Conservation (phyloP, 2,797 vertebrate genomes). For the Avahi laniger region DNA sequence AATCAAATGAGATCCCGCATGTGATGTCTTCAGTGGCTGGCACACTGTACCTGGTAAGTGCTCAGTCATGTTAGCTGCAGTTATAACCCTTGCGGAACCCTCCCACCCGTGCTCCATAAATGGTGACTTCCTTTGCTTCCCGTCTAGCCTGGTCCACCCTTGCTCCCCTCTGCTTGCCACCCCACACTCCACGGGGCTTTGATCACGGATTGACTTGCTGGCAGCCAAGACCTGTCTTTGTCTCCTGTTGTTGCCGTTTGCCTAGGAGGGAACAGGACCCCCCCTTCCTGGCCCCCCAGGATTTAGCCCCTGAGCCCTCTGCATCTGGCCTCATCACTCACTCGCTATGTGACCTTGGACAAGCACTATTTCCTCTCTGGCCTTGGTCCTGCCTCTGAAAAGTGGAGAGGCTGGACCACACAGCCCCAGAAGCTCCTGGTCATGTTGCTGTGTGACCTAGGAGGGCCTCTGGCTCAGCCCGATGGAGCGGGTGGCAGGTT, state of each 20-base stretch:
- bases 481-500: not conserved
- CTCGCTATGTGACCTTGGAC: conserved; percentile 43
- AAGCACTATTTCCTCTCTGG: not conserved
- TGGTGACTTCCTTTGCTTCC: not conserved
- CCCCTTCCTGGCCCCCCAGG: fast-evolving
- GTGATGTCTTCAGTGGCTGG: not conserved
- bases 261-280: not conserved
- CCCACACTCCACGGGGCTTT: not conserved
- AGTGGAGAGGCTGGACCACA: not conserved
- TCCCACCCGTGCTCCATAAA: not conserved
- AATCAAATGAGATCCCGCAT: not conserved
- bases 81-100: not conserved
- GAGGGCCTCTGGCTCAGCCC: not conserved
- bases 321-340: not conserved
- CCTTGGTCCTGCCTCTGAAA: not conserved
- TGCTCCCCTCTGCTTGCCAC: not conserved
- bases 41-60: not conserved
- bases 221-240: not conserved
- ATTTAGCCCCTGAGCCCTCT: not conserved
- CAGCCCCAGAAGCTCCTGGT: not conserved
- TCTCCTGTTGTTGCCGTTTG: not conserved
- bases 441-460: not conserved
- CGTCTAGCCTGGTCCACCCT: not conserved
- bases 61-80: not conserved
- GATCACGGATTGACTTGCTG: not conserved